Evolutionary conservation across 30 jellyfish, hydroid and myxozoan genomes (phyloP).

Genomic region (Pseudorhiza aurosa): DNA sequence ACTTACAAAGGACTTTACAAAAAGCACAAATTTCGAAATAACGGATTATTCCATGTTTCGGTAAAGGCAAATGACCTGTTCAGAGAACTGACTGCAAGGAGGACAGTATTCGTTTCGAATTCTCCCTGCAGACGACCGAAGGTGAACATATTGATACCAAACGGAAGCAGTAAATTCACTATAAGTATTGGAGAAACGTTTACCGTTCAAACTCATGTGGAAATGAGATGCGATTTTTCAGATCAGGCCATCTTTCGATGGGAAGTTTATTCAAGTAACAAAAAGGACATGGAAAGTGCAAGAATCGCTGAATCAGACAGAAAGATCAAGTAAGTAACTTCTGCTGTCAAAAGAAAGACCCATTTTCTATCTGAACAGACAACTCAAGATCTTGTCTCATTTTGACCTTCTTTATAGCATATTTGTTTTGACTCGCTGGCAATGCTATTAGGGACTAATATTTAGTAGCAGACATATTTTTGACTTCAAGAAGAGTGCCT

Average conservation of each 20-base stretch:
- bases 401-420: too few species aligned
- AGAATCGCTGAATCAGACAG: slow-evolving; percentile 42
- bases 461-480: too few species aligned
- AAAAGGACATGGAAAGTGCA: slow-evolving; percentile 6
- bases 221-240: slow-evolving; percentile 26
- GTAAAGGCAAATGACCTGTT: slow-evolving; percentile 16
- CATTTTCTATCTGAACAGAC: too few species aligned
- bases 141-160: neutral
- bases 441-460: too few species aligned
- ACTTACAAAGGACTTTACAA: neutral
- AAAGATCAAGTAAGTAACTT: too few species aligned
- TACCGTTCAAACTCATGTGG: too few species aligned
- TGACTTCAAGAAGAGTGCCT: too few species aligned
- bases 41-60: slow-evolving; percentile 1
- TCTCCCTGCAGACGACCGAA: slow-evolving; percentile 25
- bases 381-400: too few species aligned
- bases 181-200: slow-evolving; percentile 14
- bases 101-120: slow-evolving; percentile 20
- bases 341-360: too few species aligned
- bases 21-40: neutral
- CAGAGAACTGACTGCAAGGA: neutral
- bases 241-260: slow-evolving; percentile 16
- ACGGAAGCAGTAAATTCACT: neutral
- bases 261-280: slow-evolving; percentile 5
- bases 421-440: too few species aligned